A percentile compares a stretch with the other conserved stretches of the same genome.
Conservation (phyloP, 2,888 invertebrate species). For the Parnassius mnemosyne region DNA sequence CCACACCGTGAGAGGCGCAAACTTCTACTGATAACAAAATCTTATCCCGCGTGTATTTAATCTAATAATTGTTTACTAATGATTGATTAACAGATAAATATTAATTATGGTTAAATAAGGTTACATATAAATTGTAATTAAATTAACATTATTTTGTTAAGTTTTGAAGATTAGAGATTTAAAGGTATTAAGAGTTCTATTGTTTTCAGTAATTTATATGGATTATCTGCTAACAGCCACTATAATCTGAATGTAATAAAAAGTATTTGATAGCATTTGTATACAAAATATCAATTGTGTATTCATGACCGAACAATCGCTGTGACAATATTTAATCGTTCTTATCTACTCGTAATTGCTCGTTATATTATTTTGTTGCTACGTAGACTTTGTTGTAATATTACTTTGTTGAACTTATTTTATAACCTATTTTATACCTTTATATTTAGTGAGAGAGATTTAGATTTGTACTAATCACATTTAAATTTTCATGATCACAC, state of each 20-base stretch:
- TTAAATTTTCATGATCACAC: too few relatives aligned
- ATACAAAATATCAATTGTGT: constrained; percentile 1
- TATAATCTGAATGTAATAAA: neutral
- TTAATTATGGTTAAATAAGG: constrained; percentile 10
- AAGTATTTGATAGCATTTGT: neutral
- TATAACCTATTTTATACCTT: too few relatives aligned
- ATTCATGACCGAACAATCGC: constrained; percentile 15
- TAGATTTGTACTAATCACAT: too few relatives aligned
- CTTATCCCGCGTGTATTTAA: constrained; percentile 37
- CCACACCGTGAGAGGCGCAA: constrained; percentile 33
- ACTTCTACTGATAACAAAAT: constrained; percentile 49
- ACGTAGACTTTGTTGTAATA: too few relatives aligned
- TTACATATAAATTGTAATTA: constrained; percentile 10
- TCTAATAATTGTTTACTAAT: constrained; percentile 30
- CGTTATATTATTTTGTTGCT: too few relatives aligned
- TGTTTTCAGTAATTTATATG: constrained; percentile 7
- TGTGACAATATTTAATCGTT: constrained; percentile 9
- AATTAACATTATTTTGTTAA: constrained; percentile 2
- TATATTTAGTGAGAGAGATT: too few relatives aligned
- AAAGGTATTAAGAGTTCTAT: constrained; percentile 6
- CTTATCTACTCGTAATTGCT: neutral
- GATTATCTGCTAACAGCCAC: constrained; percentile 16
- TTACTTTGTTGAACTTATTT: too few relatives aligned
- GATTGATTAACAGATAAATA: constrained; percentile 20
- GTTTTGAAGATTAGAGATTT: constrained; percentile 7